Percentiles rank a stretch among this genome's conserved stretches.
Evolutionary conservation across 2,888 invertebrate genomes (phyloP).

Genomic region (Pristionchus entomophagus): DNA sequence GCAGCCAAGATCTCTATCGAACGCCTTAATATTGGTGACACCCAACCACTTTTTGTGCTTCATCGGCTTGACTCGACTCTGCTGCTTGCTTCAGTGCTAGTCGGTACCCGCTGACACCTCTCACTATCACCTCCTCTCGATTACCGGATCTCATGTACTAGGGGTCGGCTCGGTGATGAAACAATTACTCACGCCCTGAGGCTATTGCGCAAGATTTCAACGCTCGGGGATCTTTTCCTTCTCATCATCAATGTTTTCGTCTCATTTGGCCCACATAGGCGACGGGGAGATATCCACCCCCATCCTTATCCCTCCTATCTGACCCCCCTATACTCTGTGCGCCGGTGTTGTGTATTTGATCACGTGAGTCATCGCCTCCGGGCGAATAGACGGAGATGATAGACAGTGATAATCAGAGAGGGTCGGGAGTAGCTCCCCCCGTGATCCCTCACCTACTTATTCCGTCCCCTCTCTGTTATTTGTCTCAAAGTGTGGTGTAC

Average conservation of each 20-base stretch:
- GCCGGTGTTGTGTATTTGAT: conserved; percentile 3
- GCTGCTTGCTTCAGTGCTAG: not conserved
- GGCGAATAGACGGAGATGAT: not conserved
- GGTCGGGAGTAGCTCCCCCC: not conserved
- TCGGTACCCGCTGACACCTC: not conserved
- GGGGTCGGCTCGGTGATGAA: conserved; percentile 4
- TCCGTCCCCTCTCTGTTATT: conserved; percentile 34
- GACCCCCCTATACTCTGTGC: not conserved
- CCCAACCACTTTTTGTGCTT: not conserved
- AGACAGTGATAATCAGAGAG: conserved; percentile 4
- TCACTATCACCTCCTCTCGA: not conserved
- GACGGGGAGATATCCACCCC: not conserved
- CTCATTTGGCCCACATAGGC: conserved; percentile 17
- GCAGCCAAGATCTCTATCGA: not conserved
- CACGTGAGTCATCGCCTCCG: not conserved
- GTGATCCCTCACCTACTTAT: conserved; percentile 33
- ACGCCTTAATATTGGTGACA: conserved; percentile 25
- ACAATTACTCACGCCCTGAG: not conserved
- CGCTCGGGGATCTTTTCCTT: not conserved
- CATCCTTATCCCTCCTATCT: not conserved
- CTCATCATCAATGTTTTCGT: conserved; percentile 11
- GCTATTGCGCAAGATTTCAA: conserved; percentile 38
- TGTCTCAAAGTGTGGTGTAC: not conserved
- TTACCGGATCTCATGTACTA: no score
- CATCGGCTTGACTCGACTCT: not conserved